Percentiles rank a stretch among this genome's conserved stretches.
Evolutionary conservation across 2,888 invertebrate species (phyloP).

Genomic region (Idaea aversata): DNA sequence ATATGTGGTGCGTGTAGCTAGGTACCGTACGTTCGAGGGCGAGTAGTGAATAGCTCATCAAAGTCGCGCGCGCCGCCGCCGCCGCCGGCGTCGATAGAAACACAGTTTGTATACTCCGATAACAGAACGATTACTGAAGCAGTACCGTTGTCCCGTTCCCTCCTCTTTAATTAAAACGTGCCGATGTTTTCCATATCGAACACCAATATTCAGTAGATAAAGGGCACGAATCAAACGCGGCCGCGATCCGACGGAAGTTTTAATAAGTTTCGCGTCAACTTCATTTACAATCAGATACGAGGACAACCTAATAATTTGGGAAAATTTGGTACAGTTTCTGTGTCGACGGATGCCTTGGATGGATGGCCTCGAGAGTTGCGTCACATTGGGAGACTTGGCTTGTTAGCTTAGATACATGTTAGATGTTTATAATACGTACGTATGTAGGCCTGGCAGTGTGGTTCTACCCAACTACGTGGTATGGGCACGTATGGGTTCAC

Average conservation of each 20-base stretch:
- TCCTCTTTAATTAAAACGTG: neutral
- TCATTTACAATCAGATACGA: neutral
- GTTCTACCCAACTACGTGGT: too few species aligned
- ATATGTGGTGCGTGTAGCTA: neutral
- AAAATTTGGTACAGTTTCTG: neutral
- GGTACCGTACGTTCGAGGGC: neutral
- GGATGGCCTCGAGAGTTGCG: neutral
- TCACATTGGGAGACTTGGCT: too few species aligned
- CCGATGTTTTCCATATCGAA: conserved; percentile 1
- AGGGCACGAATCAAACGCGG: neutral
- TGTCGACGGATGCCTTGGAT: neutral
- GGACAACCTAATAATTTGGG: neutral
- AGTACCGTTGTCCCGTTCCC: neutral
- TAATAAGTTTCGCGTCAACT: neutral
- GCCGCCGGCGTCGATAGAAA: neutral
- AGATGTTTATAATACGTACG: too few species aligned
- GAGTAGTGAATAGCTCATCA: too few species aligned
- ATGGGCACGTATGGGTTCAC: too few species aligned
- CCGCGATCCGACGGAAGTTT: neutral
- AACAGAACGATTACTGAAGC: too few species aligned
- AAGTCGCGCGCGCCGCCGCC: neutral
- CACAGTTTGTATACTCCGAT: too few species aligned
- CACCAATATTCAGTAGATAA: neutral
- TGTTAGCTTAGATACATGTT: too few species aligned
- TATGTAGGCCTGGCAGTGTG: too few species aligned